Evolutionary conservation across 2,797 vertebrate genomes (phyloP), one percentile per base, ranked within the genome.

Genomic region (Forpus xanthops): DNA sequence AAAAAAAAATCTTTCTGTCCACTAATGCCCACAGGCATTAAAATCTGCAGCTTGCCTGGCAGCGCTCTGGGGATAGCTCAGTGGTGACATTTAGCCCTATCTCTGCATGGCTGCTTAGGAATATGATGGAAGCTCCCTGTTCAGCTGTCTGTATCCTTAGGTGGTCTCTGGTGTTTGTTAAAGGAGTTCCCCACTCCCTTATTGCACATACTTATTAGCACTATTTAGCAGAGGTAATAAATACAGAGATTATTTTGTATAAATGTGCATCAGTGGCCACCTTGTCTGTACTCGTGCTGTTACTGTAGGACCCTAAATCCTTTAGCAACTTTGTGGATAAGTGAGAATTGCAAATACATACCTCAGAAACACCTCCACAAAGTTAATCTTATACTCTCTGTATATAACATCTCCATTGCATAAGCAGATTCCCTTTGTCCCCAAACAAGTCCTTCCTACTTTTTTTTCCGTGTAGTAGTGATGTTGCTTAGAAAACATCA

Each of bases 401-500:
- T 8, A 4, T 42, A 2, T 37, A 28, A 85, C 11, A 17, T 33
- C 21, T 87, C 30, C 3, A 4, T 42, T 45, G 28, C 50, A 15
- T 64, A 55, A 83, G 25, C 35, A 73, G 31, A 62, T 3, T 3
- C 31, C 7, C 61, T 50, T 45, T 37, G n/a, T 30, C 41, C 30
- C 30, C 45, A 47, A 61, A 72, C 11, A 84, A 73, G 58, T 89
- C 84, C 64, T 91, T 35, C 76, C 45, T 44, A 60, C 33, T 31
- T 56, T 68, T 66, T 56, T 93, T 92, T 84, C 87, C 42, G 42
- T 65, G 41, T 44, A 25, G 33, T 65, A 33, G 25, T 30, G 53
- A 18, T 94, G 66, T 75, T 96, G 67, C 87, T 96, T 83, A 95
- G 75, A 92, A 91, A 95, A 96, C 4, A 27, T 47, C 56, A 49